Percentiles rank a stretch among this genome's conserved stretches.
These are phyloP conservation scores for Fulmarus glacialis DNA, from an alignment of 2,113 vertebrate genomes.

Conservation along the genomic window DNA sequence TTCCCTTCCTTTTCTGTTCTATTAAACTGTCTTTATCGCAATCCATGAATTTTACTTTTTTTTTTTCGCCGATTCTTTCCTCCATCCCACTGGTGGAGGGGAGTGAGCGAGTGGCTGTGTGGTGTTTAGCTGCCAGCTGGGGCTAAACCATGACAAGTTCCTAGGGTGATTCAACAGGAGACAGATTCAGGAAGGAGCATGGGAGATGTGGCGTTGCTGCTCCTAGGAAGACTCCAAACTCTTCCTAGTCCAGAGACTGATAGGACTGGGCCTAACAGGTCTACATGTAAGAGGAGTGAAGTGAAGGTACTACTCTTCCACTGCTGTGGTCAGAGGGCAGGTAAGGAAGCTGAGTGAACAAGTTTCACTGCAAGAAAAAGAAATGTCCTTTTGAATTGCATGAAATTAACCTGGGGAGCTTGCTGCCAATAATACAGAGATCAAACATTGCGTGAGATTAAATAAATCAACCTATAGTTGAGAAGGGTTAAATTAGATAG, in stretches of 20 bases:
- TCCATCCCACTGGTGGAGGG: too few species aligned
- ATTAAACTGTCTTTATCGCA: too few species aligned
- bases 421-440: neutral
- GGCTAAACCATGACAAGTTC: neutral
- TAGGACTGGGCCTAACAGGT: neutral
- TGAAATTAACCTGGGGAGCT: neutral
- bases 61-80: too few species aligned
- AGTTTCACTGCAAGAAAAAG: neutral
- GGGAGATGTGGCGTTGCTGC: neutral
- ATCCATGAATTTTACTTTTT: too few species aligned
- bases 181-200: neutral
- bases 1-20: too few species aligned
- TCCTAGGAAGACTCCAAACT: neutral
- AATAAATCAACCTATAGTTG: conserved; percentile 38
- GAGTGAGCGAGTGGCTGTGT: too few species aligned
- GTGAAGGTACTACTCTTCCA: neutral
- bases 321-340: neutral
- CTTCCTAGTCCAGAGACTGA: neutral
- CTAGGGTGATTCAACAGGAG: neutral
- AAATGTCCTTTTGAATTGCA: neutral
- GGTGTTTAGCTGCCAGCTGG: too few species aligned
- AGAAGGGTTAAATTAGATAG: conserved; percentile 60
- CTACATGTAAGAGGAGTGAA: neutral
- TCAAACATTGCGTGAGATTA: conserved; percentile 25
- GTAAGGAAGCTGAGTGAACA: neutral